Evolutionary conservation across 2,113 vertebrate species (phyloP).

Genomic region (Chloroceryle aenea): DNA sequence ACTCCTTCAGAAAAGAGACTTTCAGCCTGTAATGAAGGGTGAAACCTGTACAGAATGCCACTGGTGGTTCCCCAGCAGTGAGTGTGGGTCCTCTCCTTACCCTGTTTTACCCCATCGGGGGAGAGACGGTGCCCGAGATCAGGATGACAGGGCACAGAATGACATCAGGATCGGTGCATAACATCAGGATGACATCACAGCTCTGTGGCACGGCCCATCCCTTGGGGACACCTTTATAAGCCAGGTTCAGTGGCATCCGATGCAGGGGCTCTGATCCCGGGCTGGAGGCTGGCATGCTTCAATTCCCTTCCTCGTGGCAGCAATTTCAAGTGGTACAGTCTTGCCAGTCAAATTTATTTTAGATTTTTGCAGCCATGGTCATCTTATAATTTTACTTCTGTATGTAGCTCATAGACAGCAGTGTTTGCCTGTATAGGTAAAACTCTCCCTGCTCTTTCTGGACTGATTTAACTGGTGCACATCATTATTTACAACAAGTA

Average conservation of each 20-base stretch:
- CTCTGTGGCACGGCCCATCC: too few relatives aligned
- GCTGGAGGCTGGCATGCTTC: not conserved
- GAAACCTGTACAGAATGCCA: not conserved
- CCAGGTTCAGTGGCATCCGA: accelerated
- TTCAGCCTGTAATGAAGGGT: not conserved
- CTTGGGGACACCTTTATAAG: not conserved
- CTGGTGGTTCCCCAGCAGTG: too few relatives aligned
- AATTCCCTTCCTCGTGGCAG: not conserved
- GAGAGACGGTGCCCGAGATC: accelerated
- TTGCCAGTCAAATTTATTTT: not conserved
- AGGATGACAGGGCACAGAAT: not conserved
- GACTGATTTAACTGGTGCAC: not conserved
- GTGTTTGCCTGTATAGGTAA: not conserved
- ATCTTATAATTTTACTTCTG: not conserved
- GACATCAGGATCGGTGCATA: accelerated
- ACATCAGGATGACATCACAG: accelerated
- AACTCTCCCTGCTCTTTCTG: not conserved
- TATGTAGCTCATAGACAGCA: not conserved
- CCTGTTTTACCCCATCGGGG: not conserved
- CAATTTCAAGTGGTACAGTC: not conserved
- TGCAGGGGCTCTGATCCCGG: not conserved
- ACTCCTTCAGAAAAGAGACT: not conserved
- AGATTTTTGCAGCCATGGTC: not conserved
- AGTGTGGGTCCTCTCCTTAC: not conserved
- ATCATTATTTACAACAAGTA: not conserved